These are phyloP conservation scores for Alexandromys fortis DNA, from an alignment of 2,113 vertebrate genomes.

Conservation along the genomic window DNA sequence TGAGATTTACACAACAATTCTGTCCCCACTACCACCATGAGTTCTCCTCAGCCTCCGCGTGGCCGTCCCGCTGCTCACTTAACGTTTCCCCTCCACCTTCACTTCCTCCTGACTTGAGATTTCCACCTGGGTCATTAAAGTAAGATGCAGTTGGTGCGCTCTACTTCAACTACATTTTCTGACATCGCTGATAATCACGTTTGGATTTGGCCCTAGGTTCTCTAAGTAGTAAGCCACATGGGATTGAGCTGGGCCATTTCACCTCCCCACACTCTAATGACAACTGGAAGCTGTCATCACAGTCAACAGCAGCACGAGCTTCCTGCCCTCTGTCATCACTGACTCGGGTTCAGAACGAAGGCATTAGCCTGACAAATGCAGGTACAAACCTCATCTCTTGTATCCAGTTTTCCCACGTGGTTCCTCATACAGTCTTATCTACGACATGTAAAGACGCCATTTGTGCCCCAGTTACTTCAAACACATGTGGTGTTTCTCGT, in stretches of 20 bases:
- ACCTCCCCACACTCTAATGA: not conserved
- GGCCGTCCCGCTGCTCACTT: not conserved
- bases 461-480: constrained; percentile 10
- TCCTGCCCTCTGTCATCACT: not conserved
- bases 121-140: constrained; percentile 15
- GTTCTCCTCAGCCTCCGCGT: not conserved
- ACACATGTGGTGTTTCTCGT: not conserved
- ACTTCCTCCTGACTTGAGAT: not conserved
- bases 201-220: constrained; percentile 17
- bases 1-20: not conserved
- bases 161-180: constrained; percentile 1
- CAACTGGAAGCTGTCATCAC: not conserved
- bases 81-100: not conserved
- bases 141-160: not conserved
- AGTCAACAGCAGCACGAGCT: not conserved
- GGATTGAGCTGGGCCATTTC: not conserved
- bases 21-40: not conserved
- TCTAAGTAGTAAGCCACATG: not conserved
- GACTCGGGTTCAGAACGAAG: not conserved
- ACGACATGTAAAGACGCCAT: too few relatives aligned
- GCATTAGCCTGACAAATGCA: not conserved
- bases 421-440: not conserved
- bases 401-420: not conserved
- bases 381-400: not conserved
- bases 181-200: not conserved